These are phyloP conservation scores for Ichneumoninae sp. DNA, from an alignment of 2,888 invertebrate genomes.

Conservation along the genomic window DNA sequence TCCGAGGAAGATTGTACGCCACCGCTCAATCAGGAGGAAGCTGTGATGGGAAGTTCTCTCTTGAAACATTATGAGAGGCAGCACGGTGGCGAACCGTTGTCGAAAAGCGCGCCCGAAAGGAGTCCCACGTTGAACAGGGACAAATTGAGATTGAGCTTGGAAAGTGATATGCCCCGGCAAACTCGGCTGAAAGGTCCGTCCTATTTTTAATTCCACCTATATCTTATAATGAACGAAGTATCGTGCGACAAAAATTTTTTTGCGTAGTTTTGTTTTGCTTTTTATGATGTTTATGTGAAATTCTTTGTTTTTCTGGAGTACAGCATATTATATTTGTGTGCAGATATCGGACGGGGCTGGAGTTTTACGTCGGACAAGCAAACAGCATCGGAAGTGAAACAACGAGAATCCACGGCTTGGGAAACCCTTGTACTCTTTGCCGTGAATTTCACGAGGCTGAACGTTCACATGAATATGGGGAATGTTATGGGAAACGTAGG, in stretches of 20 bases:
- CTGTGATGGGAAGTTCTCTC: slow-evolving; percentile 81
- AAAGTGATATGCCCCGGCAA: slow-evolving; percentile 85
- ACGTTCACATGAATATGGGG: slow-evolving; percentile 99
- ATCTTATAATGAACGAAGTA: slow-evolving; percentile 41
- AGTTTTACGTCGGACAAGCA: slow-evolving; percentile 87
- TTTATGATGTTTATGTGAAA: neutral
- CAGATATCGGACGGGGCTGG: slow-evolving; percentile 86
- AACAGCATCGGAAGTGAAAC: slow-evolving; percentile 87
- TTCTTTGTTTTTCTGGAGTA: slow-evolving; percentile 2
- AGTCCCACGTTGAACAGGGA: slow-evolving; percentile 85
- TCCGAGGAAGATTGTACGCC: slow-evolving; percentile 83
- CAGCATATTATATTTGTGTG: slow-evolving; percentile 34
- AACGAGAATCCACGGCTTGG: slow-evolving; percentile 91
- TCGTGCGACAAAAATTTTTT: neutral
- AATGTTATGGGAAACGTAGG: slow-evolving; percentile 99
- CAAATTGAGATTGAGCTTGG: slow-evolving; percentile 86
- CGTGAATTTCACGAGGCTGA: slow-evolving; percentile 97
- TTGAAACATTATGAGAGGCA: slow-evolving; percentile 80
- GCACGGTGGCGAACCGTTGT: slow-evolving; percentile 76
- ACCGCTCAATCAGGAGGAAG: slow-evolving; percentile 80
- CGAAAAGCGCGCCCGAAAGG: slow-evolving; percentile 80
- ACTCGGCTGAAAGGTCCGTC: slow-evolving; percentile 84
- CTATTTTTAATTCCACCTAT: slow-evolving; percentile 71
- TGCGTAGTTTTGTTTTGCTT: neutral
- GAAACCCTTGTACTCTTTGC: slow-evolving; percentile 98